phyloP scores from a whole-genome alignment of 1,140 invertebrate genomes.

The Teleopsis dalmanni region DNA sequence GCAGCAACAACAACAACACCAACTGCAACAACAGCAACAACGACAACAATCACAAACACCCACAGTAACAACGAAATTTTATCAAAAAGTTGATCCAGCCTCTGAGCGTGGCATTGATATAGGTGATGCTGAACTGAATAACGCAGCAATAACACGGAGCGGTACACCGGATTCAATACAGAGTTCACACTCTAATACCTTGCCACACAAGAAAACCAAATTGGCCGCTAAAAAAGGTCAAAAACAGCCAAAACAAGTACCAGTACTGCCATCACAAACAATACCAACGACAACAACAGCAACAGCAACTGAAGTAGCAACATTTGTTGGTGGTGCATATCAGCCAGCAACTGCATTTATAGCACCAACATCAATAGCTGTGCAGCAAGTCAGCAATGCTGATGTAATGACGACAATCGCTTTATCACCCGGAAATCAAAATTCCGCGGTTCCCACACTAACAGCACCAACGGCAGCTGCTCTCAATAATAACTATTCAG shows the following conservation, averaged over 20 bases:
- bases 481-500: conserved; percentile 8
- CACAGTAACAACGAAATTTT: conserved; percentile 1
- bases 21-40: conserved; percentile 13
- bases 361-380: neutral
- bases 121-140: conserved; percentile 32
- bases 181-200: conserved; percentile 16
- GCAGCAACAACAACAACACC: conserved; percentile 25
- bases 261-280: conserved; percentile 17
- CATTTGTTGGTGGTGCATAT: too few species aligned
- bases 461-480: conserved; percentile 1
- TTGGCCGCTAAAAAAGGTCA: conserved; percentile 27
- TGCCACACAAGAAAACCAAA: conserved; percentile 37
- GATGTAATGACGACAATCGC: conserved; percentile 35
- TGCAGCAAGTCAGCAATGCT: too few species aligned
- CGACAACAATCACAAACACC: neutral
- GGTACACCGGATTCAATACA: neutral
- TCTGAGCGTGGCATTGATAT: conserved; percentile 38
- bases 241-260: conserved; percentile 39
- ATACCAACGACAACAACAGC: neutral
- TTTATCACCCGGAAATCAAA: conserved; percentile 18
- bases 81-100: conserved; percentile 13
- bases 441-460: conserved; percentile 2
- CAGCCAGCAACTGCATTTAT: conserved; percentile 2
- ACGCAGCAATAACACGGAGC: conserved; percentile 11
- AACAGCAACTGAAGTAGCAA: conserved; percentile 9